Conservation (phyloP, 2,113 vertebrate genomes). For the Alethe diademata region DNA sequence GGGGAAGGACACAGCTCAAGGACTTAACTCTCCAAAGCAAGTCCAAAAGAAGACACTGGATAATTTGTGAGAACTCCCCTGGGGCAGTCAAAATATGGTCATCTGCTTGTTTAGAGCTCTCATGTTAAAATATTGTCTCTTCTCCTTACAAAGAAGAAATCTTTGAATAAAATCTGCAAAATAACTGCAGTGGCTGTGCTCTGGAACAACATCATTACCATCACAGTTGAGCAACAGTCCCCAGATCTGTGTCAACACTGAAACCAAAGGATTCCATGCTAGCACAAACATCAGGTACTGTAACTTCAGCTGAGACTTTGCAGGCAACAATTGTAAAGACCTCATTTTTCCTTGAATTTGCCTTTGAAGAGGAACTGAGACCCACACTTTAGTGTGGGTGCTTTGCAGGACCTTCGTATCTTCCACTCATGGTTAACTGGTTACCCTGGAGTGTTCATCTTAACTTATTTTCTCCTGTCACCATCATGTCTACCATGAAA, state of each 20-base stretch:
- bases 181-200: not conserved
- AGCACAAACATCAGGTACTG: not conserved
- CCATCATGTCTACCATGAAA: not conserved
- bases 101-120: not conserved
- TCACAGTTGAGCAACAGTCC: not conserved
- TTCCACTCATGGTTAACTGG: not conserved
- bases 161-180: not conserved
- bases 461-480: rapidly evolving
- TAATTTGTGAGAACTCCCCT: not conserved
- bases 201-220: not conserved
- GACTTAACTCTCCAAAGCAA: not conserved
- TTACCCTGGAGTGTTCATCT: not conserved
- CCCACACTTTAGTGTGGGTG: not conserved
- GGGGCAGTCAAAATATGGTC: not conserved
- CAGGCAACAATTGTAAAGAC: not conserved
- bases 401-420: not conserved
- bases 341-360: not conserved
- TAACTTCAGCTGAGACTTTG: not conserved
- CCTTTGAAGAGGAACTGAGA: not conserved
- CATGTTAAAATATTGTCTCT: not conserved
- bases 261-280: not conserved
- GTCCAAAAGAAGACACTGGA: not conserved
- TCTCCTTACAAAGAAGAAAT: not conserved
- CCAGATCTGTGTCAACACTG: not conserved
- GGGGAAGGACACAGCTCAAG: not conserved